A percentile compares a stretch with the other conserved stretches of the same genome.
These are phyloP conservation scores for Mirza zaza DNA, from an alignment of 2,113 vertebrate species.

Conservation along the genomic window DNA sequence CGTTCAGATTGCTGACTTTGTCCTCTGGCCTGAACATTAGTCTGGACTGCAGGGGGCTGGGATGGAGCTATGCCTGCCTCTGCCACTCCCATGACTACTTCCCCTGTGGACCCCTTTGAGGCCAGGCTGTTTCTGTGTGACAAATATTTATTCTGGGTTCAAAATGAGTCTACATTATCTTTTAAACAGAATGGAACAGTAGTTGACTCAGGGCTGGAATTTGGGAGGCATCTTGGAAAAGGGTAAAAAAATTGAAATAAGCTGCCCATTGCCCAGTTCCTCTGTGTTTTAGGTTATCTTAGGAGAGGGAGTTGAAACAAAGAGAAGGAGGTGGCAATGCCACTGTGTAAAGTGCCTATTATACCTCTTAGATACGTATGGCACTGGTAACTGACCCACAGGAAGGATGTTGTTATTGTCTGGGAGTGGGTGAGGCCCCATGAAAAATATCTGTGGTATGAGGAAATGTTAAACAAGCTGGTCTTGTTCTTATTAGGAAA, in stretches of 20 bases:
- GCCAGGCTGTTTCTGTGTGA: background rate
- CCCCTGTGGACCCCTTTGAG: background rate
- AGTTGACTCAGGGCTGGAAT: constrained; percentile 33
- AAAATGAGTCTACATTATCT: constrained; percentile 50
- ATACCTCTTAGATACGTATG: background rate
- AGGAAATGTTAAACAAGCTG: constrained; percentile 71
- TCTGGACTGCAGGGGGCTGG: background rate
- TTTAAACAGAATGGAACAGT: constrained; percentile 42
- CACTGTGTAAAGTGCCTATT: constrained; percentile 5
- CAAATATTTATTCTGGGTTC: constrained; percentile 33
- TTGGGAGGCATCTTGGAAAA: constrained; percentile 59
- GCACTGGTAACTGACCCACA: constrained; percentile 44
- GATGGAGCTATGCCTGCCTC: background rate
- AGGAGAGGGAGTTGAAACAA: constrained; percentile 59
- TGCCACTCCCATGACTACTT: background rate
- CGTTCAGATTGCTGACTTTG: background rate
- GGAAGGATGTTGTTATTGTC: constrained; percentile 75
- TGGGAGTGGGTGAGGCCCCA: constrained; percentile 70
- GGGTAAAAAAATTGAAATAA: background rate
- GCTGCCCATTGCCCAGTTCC: background rate
- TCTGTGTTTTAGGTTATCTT: constrained; percentile 34
- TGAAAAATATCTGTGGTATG: constrained; percentile 72
- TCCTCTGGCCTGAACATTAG: background rate
- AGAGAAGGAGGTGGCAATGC: constrained; percentile 56
- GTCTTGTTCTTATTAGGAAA: constrained; percentile 62